Evolutionary conservation across 2,888 invertebrate species (phyloP).

Genomic region (Stenolophus ochropezus): DNA sequence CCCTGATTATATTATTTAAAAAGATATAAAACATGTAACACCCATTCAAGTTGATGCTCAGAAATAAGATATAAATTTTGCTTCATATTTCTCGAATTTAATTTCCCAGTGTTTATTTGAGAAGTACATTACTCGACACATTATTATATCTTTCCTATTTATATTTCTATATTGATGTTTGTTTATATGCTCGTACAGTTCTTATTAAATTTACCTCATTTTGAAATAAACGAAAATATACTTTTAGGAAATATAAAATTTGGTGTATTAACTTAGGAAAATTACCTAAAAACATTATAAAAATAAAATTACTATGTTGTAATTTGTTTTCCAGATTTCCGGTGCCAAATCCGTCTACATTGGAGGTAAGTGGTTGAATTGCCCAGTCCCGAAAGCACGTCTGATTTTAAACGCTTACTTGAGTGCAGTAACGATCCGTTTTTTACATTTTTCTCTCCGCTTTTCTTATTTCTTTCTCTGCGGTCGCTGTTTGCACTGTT

Average conservation of each 20-base stretch:
- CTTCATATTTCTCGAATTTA: no score
- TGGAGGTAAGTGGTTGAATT: background rate
- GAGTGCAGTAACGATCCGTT: conserved; percentile 42
- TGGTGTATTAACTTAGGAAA: background rate
- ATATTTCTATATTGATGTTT: no score
- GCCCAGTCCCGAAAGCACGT: background rate
- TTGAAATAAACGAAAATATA: background rate
- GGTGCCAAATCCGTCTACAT: background rate
- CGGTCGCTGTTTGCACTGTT: conserved; percentile 38
- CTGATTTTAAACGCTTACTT: conserved; percentile 49
- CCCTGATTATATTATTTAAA: no score
- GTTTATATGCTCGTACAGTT: no score
- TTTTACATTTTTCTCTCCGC: conserved; percentile 20
- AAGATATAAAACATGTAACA: no score
- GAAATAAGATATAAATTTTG: no score
- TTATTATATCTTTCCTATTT: no score
- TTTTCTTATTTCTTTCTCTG: conserved; percentile 29
- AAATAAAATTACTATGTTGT: background rate
- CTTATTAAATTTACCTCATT: no score
- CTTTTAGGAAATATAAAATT: background rate
- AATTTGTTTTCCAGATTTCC: background rate
- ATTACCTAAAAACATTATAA: background rate
- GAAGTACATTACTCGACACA: no score
- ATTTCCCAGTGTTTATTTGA: no score
- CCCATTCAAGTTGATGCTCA: no score